These are phyloP conservation scores for Melolontha melolontha DNA, from an alignment of 2,888 invertebrate genomes.

Conservation along the genomic window DNA sequence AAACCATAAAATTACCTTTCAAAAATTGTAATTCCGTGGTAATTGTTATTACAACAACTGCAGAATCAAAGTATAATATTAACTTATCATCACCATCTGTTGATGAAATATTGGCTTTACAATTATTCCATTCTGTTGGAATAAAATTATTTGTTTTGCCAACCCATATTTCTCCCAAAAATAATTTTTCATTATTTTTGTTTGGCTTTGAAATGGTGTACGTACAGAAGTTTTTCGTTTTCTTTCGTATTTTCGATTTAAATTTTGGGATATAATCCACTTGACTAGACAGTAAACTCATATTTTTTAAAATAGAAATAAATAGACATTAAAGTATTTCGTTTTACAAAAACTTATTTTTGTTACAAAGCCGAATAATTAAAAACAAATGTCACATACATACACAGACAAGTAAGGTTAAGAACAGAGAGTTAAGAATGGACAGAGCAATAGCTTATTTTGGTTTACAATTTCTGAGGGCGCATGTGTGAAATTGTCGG, in stretches of 20 bases:
- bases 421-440: too few species aligned
- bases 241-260: constrained; percentile 4
- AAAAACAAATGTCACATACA: too few species aligned
- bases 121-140: constrained; percentile 53
- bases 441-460: too few species aligned
- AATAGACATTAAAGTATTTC: too few species aligned
- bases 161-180: constrained; percentile 54
- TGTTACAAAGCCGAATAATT: too few species aligned
- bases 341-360: too few species aligned
- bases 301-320: too few species aligned
- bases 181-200: constrained; percentile 35
- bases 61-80: constrained; percentile 52
- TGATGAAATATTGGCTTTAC: constrained; percentile 50
- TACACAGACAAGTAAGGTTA: too few species aligned
- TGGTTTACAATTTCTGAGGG: too few species aligned
- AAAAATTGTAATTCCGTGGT: constrained; percentile 52
- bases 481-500: too few species aligned
- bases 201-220: constrained; percentile 36
- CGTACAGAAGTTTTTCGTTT: background rate
- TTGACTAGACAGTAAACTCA: background rate
- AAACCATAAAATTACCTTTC: constrained; percentile 51
- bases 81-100: constrained; percentile 45
- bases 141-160: constrained; percentile 57
- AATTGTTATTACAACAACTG: constrained; percentile 50
- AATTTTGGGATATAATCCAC: constrained; percentile 27